These are phyloP conservation scores for Microcebus murinus DNA, from an alignment of 2,113 vertebrate genomes.

Conservation along the genomic window DNA sequence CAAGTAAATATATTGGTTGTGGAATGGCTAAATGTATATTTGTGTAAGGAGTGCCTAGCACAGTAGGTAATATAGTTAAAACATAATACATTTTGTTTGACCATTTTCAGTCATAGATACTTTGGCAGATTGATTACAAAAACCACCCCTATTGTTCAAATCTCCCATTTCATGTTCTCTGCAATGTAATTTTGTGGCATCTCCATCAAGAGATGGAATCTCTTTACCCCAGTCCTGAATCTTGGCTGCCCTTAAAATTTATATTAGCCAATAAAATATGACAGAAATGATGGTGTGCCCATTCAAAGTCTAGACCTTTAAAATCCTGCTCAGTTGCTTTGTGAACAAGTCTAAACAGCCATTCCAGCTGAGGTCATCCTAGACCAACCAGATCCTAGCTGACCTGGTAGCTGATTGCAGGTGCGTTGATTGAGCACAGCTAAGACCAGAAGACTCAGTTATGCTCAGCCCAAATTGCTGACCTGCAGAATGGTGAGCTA, in stretches of 20 bases:
- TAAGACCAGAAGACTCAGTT: background rate
- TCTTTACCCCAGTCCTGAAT: background rate
- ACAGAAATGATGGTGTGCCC: background rate
- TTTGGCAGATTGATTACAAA: background rate
- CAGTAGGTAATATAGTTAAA: background rate
- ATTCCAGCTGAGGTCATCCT: slow-evolving; percentile 44
- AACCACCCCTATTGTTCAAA: background rate
- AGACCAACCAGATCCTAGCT: background rate
- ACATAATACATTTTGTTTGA: background rate
- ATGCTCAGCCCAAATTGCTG: background rate
- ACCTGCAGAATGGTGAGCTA: background rate
- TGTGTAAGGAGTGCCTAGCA: background rate
- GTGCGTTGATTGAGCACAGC: background rate
- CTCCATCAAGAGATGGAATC: background rate
- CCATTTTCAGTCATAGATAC: background rate
- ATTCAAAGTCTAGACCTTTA: background rate
- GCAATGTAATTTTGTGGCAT: background rate
- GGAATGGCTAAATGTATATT: background rate
- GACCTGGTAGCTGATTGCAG: background rate
- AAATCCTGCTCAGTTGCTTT: background rate
- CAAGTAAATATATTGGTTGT: background rate
- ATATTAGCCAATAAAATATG: background rate
- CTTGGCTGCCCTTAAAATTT: slow-evolving; percentile 14
- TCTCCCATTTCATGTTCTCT: background rate
- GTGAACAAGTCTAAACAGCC: slow-evolving; percentile 27